phyloP scores from a whole-genome alignment of 1,140 invertebrate species.

The Tenebrio molitor region DNA sequence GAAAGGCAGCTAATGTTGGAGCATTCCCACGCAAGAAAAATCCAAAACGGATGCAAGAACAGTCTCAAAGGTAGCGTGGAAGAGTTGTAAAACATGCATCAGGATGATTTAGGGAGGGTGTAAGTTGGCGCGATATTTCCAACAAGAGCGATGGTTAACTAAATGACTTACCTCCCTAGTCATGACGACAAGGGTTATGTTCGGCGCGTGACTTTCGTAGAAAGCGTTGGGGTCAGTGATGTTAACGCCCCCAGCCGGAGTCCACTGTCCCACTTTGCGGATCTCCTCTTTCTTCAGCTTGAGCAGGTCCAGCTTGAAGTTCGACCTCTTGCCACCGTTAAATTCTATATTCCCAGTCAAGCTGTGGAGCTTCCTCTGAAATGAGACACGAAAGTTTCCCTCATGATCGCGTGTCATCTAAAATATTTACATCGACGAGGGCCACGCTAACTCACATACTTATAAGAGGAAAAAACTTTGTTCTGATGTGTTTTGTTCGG shows the following conservation, averaged over 20 bases:
- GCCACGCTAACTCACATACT: constrained; percentile 5
- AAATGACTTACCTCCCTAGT: constrained; percentile 82
- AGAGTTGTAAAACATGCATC: constrained; percentile 34
- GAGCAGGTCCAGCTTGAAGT: constrained; percentile 89
- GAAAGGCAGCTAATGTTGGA: not conserved
- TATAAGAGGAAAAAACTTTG: constrained; percentile 19
- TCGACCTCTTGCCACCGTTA: constrained; percentile 83
- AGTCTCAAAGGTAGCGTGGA: not conserved
- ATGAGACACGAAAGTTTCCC: no score
- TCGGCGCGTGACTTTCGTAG: constrained; percentile 83
- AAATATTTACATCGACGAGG: constrained; percentile 17
- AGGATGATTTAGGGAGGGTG: constrained; percentile 11
- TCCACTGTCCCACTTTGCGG: constrained; percentile 88
- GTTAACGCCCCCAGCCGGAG: constrained; percentile 78
- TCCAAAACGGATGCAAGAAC: not conserved
- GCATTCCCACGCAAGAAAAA: no score
- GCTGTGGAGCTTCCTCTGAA: constrained; percentile 83
- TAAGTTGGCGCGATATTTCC: constrained; percentile 24
- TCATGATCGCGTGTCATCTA: constrained; percentile 1
- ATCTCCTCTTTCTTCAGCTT: constrained; percentile 84
- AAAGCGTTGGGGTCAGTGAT: constrained; percentile 90
- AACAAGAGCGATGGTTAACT: constrained; percentile 14
- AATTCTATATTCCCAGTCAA: constrained; percentile 92
- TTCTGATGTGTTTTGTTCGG: constrained; percentile 33
- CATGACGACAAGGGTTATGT: constrained; percentile 91